phyloP scores from a whole-genome alignment of 1,140 invertebrate genomes.

The Monomorium pharaonis region DNA sequence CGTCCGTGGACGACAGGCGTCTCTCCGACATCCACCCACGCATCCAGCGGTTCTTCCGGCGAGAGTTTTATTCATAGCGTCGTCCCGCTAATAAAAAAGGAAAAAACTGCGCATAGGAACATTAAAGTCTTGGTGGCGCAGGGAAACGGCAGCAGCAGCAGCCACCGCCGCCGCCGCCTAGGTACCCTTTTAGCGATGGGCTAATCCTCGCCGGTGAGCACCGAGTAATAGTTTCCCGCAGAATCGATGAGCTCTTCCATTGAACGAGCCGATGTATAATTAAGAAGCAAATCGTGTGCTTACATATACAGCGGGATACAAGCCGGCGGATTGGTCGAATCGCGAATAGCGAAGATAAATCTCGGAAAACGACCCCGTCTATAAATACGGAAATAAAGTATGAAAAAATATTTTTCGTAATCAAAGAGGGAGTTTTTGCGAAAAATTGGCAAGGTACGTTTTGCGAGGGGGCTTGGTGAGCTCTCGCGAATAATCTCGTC shows the following conservation, averaged over 20 bases:
- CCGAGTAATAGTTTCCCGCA: neutral
- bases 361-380: neutral
- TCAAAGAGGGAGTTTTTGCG: neutral
- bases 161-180: too few relatives aligned
- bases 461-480: neutral
- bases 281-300: neutral
- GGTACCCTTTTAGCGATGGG: slow-evolving; percentile 29
- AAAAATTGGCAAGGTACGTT: neutral
- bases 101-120: slow-evolving; percentile 72
- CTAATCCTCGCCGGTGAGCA: slow-evolving; percentile 7
- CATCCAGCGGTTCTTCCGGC: slow-evolving; percentile 54
- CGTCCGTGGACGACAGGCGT: slow-evolving; percentile 24
- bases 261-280: neutral
- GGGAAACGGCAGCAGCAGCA: neutral
- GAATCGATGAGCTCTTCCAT: neutral
- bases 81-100: slow-evolving; percentile 78
- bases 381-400: neutral
- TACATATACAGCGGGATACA: neutral
- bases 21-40: slow-evolving; percentile 47
- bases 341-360: neutral
- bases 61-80: slow-evolving; percentile 78
- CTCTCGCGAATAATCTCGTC: neutral
- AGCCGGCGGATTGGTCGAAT: neutral
- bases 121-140: slow-evolving; percentile 73
- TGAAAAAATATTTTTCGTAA: neutral